Conservation (phyloP, 1,140 invertebrate species). For the Drosophila orosa region DNA sequence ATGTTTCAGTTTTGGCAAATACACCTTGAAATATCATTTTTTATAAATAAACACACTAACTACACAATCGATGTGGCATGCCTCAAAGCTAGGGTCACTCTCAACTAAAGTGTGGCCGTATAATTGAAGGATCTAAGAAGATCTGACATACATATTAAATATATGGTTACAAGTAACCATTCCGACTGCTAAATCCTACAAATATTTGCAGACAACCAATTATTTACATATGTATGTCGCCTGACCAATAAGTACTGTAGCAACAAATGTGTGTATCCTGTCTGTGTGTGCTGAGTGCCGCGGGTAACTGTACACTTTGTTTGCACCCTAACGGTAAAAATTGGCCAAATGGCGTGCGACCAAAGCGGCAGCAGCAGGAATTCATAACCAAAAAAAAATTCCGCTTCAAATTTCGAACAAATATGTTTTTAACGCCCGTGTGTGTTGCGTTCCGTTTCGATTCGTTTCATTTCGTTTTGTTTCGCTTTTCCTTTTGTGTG, state of each 20-base stretch:
- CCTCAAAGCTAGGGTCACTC: not conserved
- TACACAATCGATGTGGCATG: not conserved
- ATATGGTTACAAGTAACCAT: not conserved
- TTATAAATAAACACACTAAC: not conserved
- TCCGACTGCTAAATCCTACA: not conserved
- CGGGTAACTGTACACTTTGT: constrained; percentile 64
- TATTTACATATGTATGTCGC: not conserved
- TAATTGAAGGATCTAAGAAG: not conserved
- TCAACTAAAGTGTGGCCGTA: not conserved
- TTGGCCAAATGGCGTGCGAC: constrained; percentile 54
- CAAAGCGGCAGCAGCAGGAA: not conserved
- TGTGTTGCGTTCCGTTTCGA: constrained; percentile 6
- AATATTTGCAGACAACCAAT: not conserved
- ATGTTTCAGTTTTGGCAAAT: not conserved
- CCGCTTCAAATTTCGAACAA: constrained; percentile 64
- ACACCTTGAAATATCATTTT: not conserved
- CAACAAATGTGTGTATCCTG: constrained; percentile 11
- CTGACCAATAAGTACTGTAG: constrained; percentile 21
- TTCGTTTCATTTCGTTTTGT: constrained; percentile 6
- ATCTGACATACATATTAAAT: not conserved
- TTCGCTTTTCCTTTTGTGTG: constrained; percentile 31
- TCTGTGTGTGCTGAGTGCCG: constrained; percentile 7
- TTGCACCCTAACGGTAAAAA: constrained; percentile 62
- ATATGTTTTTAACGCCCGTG: constrained; percentile 53
- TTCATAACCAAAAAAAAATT: constrained; percentile 32